A percentile compares a stretch with the other conserved stretches of the same genome.
Evolutionary conservation across 2,797 vertebrate species (phyloP).

Genomic region (Dendrocincla tyrannina): DNA sequence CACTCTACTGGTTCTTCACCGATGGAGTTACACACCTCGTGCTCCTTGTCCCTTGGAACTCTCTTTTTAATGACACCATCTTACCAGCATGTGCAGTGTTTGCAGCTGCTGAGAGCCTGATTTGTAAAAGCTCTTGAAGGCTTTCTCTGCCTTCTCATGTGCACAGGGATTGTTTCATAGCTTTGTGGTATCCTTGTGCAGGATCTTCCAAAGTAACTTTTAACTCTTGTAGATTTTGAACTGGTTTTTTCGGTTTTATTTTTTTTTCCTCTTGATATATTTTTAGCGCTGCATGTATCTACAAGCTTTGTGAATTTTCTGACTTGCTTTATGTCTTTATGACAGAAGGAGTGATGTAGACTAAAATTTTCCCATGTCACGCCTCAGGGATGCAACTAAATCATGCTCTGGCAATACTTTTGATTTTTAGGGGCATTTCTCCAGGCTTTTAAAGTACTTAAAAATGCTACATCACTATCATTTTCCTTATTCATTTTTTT

Average conservation of each 20-base stretch:
- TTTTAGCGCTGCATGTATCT: neutral
- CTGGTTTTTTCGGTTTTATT: fast-evolving
- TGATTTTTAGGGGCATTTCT: neutral
- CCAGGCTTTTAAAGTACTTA: neutral
- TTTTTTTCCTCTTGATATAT: no score
- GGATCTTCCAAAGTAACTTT: neutral
- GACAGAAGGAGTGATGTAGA: neutral
- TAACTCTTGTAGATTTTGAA: neutral
- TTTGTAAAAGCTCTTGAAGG: neutral
- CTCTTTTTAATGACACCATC: neutral
- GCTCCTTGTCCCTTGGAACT: neutral
- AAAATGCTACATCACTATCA: neutral
- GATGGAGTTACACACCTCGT: fast-evolving
- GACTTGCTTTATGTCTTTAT: neutral
- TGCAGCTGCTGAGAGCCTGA: neutral
- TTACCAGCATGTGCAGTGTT: neutral
- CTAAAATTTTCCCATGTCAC: neutral
- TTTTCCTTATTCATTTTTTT: neutral
- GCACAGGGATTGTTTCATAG: neutral
- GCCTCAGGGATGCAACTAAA: neutral
- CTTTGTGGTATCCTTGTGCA: neutral
- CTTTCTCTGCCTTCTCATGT: neutral
- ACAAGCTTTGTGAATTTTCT: neutral
- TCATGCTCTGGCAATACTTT: neutral
- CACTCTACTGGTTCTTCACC: neutral